phyloP scores from a whole-genome alignment of 2,888 invertebrate species.

The Cistogaster globosa region DNA sequence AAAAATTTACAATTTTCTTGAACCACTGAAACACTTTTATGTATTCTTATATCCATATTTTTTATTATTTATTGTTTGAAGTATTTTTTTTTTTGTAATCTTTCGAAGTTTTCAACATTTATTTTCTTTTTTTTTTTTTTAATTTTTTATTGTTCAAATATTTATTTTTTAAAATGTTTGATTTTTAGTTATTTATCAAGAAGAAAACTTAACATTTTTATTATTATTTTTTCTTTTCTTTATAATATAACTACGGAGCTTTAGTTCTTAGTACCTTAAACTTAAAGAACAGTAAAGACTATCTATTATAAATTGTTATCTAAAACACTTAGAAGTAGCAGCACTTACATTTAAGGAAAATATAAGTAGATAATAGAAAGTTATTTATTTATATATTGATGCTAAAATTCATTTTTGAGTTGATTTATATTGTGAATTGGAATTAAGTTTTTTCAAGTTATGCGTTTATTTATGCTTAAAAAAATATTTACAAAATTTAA shows the following conservation, averaged over 20 bases:
- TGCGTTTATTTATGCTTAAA: neutral
- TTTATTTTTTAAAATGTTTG: conserved; percentile 20
- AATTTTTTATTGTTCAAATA: conserved; percentile 28
- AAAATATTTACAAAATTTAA: conserved; percentile 45
- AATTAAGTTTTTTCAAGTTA: neutral
- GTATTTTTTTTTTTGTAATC: neutral
- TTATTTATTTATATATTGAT: conserved; percentile 6
- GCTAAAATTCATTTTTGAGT: neutral
- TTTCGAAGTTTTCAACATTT: neutral
- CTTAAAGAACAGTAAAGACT: conserved; percentile 3
- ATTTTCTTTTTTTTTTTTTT: conserved; percentile 9
- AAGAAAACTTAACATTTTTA: conserved; percentile 66
- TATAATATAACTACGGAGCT: conserved; percentile 34
- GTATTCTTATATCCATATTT: neutral
- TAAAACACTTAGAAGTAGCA: conserved; percentile 26
- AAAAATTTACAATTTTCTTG: neutral
- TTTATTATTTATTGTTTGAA: neutral
- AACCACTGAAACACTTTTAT: neutral
- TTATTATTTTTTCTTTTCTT: neutral
- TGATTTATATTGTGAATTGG: too few species aligned
- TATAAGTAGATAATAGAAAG: conserved; percentile 23
- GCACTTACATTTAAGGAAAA: conserved; percentile 41
- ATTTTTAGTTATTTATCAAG: conserved; percentile 39
- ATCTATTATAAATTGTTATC: conserved; percentile 4
- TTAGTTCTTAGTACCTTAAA: conserved; percentile 25